phyloP scores from a whole-genome alignment of 2,888 invertebrate genomes.

The Xanthia icteritia region DNA sequence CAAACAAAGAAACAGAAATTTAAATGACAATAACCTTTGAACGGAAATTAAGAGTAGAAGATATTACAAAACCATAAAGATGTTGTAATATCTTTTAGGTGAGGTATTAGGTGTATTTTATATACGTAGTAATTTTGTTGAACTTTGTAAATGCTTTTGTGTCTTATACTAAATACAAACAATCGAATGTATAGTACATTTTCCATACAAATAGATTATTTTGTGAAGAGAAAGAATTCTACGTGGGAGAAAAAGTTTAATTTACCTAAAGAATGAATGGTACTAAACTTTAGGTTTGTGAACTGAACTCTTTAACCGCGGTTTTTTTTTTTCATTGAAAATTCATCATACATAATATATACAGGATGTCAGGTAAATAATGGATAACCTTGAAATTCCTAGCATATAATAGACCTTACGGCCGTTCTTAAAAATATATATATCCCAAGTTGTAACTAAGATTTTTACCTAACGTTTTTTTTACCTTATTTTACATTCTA shows the following conservation, averaged over 20 bases:
- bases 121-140: too few relatives aligned
- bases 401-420: too few relatives aligned
- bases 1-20: not conserved
- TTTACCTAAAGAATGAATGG: constrained; percentile 17
- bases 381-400: too few relatives aligned
- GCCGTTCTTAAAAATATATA: too few relatives aligned
- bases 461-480: too few relatives aligned
- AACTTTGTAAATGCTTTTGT: not conserved
- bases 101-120: too few relatives aligned
- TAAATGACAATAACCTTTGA: not conserved
- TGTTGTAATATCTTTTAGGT: too few relatives aligned
- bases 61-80: not conserved
- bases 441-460: too few relatives aligned
- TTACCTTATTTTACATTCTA: too few relatives aligned
- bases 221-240: not conserved
- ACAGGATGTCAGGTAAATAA: too few relatives aligned
- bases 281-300: constrained; percentile 23
- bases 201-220: not conserved
- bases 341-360: constrained; percentile 32
- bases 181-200: not conserved
- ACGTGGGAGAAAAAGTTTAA: not conserved
- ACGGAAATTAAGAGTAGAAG: not conserved
- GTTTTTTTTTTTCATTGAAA: constrained; percentile 33
- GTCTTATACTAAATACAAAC: too few relatives aligned
- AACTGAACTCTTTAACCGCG: constrained; percentile 31